Percentiles rank a stretch among this genome's conserved stretches.
Conservation (phyloP, 2,113 vertebrate species). For the Odocoileus hemionus region DNA sequence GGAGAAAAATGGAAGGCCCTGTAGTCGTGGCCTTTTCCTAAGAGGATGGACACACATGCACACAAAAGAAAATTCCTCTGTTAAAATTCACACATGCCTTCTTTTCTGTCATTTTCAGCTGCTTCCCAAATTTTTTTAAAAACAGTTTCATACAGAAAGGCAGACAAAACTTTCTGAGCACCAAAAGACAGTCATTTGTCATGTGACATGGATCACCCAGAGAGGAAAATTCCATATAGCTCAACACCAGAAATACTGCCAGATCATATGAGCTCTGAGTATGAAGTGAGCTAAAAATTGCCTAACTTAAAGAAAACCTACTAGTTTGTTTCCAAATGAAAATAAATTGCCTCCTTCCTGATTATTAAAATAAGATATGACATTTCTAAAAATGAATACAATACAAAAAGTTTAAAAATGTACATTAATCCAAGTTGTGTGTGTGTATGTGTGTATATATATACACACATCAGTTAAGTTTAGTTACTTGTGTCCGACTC, state of each 20-base stretch:
- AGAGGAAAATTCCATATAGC: background rate
- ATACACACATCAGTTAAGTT: background rate
- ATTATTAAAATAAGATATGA: background rate
- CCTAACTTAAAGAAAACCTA: background rate
- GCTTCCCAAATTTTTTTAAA: background rate
- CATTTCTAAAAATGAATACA: background rate
- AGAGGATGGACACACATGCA: rapidly evolving
- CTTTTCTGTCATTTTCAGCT: background rate
- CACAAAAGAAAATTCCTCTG: background rate
- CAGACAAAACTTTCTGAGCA: background rate
- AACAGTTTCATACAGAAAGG: background rate
- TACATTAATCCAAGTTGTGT: background rate
- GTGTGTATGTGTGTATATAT: background rate
- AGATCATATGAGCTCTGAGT: background rate
- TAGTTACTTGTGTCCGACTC: background rate
- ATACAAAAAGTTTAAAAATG: background rate
- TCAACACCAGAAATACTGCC: background rate
- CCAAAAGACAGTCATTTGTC: background rate
- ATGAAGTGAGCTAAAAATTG: background rate
- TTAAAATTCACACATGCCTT: background rate
- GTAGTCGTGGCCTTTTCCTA: background rate
- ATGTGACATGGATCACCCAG: background rate
- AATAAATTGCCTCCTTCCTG: background rate
- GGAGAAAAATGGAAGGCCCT: background rate
- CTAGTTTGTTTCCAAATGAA: background rate